Evolutionary conservation across 2,113 vertebrate species (phyloP).

Genomic region (Pseudorhombus dupliciocellatus): DNA sequence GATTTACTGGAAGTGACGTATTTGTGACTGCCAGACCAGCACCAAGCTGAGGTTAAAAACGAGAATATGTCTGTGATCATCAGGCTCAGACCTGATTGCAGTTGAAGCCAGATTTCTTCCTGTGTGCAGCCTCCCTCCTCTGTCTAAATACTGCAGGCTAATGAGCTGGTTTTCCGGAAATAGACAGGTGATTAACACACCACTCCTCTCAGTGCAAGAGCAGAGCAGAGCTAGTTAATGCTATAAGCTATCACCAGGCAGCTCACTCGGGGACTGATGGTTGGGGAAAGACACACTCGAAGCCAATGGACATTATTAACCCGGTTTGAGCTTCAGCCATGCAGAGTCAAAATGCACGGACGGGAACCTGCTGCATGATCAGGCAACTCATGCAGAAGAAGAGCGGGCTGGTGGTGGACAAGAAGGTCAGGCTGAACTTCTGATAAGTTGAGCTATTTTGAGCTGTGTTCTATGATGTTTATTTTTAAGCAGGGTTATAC

Average conservation of each 20-base stretch:
- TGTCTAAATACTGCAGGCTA: constrained; percentile 67
- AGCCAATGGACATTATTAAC: not conserved
- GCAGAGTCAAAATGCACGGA: not conserved
- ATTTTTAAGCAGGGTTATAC: no score
- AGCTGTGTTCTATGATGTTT: no score
- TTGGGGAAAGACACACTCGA: not conserved
- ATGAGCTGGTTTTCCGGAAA: constrained; percentile 66
- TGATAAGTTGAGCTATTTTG: no score
- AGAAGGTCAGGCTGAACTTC: not conserved
- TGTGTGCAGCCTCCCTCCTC: constrained; percentile 45
- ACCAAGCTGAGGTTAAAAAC: not conserved
- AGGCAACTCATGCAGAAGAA: not conserved
- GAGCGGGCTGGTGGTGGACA: not conserved
- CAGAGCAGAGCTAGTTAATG: constrained; percentile 57
- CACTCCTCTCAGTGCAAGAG: constrained; percentile 38
- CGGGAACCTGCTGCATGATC: no score
- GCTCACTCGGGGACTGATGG: constrained; percentile 12
- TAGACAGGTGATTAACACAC: constrained; percentile 68
- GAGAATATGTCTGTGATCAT: not conserved
- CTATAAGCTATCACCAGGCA: constrained; percentile 47
- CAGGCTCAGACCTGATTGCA: constrained; percentile 22
- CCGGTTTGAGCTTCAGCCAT: not conserved
- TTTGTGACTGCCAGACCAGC: not conserved
- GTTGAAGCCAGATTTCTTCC: constrained; percentile 45
- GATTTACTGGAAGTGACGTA: not conserved